Evolutionary conservation across 2,888 invertebrate species (phyloP).

Genomic region (Silvanus unidentatus): DNA sequence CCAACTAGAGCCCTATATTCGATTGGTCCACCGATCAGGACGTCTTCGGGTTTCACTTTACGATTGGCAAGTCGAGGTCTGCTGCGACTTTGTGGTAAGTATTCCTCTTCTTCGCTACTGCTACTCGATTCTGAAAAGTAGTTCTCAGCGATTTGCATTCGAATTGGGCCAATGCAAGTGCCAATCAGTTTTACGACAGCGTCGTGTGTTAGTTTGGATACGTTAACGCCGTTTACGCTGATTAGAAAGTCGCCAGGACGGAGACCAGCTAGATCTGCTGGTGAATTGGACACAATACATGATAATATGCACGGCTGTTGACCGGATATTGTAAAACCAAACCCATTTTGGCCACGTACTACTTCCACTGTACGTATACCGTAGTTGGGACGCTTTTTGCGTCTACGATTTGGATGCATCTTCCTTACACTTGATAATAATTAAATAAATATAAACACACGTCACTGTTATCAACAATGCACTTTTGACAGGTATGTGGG

Average conservation of each 20-base stretch:
- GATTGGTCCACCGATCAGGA: slow-evolving; percentile 47
- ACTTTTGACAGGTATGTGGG: no score
- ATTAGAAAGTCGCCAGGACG: slow-evolving; percentile 89
- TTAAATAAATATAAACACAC: no score
- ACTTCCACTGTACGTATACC: slow-evolving; percentile 81
- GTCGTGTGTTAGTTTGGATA: slow-evolving; percentile 88
- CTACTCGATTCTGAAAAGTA: slow-evolving; percentile 82
- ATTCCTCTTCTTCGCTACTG: slow-evolving; percentile 55
- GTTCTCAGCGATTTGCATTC: slow-evolving; percentile 81
- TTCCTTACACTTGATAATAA: no score
- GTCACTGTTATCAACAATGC: no score
- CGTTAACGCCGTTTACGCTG: slow-evolving; percentile 85
- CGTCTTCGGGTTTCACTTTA: slow-evolving; percentile 17
- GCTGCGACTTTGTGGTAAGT: slow-evolving; percentile 48
- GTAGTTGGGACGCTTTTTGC: slow-evolving; percentile 66
- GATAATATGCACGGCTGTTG: slow-evolving; percentile 94
- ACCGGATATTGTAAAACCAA: slow-evolving; percentile 96
- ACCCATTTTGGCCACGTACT: slow-evolving; percentile 79
- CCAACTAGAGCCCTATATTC: slow-evolving; percentile 85
- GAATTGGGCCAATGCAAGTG: slow-evolving; percentile 73
- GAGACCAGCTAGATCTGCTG: slow-evolving; percentile 85
- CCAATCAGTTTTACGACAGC: slow-evolving; percentile 89
- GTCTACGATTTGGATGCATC: slow-evolving; percentile 58
- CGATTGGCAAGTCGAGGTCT: slow-evolving; percentile 37
- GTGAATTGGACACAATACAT: slow-evolving; percentile 84